These are phyloP conservation scores for Aplysia californica DNA, from an alignment of 1,140 invertebrate genomes.

Conservation along the genomic window DNA sequence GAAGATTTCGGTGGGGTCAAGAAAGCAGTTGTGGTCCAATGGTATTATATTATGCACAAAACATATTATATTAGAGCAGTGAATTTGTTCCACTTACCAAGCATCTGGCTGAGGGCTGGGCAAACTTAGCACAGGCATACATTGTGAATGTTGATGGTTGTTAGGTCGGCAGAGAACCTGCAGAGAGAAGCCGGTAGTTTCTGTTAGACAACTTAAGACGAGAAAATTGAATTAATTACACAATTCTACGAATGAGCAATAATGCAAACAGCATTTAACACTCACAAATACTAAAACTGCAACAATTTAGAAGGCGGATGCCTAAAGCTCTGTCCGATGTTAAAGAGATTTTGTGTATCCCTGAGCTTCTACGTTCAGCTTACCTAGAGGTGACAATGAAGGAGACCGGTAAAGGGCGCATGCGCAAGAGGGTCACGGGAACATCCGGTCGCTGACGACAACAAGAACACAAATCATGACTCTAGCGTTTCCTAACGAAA, in stretches of 20 bases:
- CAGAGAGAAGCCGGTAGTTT: constrained; percentile 27
- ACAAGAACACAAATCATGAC: too few species aligned
- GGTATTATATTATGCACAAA: too few species aligned
- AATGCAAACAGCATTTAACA: neutral
- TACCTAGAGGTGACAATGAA: constrained; percentile 44
- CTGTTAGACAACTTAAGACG: neutral
- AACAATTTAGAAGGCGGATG: neutral
- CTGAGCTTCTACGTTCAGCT: constrained; percentile 10
- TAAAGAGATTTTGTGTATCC: too few species aligned
- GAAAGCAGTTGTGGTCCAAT: too few species aligned
- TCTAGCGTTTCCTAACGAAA: too few species aligned
- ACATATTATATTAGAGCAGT: too few species aligned
- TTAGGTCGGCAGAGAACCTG: constrained; percentile 28
- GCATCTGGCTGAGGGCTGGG: constrained; percentile 45
- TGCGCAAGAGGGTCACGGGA: constrained; percentile 18
- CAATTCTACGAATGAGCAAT: neutral
- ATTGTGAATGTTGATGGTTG: constrained; percentile 28
- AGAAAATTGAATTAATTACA: neutral
- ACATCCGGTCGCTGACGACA: constrained; percentile 20
- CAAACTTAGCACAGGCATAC: constrained; percentile 52
- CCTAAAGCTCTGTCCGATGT: too few species aligned
- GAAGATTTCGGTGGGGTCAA: too few species aligned
- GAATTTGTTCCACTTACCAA: too few species aligned
- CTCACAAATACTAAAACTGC: neutral
- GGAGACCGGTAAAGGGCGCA: constrained; percentile 33